Base-by-base conservation (phyloP, 2,113 vertebrate species). In the Brevimyrus niger region DNA sequence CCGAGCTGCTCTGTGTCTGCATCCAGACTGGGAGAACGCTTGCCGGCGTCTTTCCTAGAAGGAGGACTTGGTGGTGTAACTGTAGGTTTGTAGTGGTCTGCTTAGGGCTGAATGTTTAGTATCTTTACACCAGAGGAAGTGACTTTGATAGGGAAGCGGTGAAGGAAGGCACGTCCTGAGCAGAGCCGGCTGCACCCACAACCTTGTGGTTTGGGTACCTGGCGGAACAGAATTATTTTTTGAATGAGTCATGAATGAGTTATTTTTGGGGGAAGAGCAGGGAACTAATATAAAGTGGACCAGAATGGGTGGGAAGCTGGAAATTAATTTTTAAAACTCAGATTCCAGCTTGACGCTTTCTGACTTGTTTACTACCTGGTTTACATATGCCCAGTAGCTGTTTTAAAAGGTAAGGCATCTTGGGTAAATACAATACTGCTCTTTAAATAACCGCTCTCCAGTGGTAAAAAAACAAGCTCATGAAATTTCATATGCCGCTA, bases 401-500 rank as follows among this genome's bases (percentile, higher is more conserved):
- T 53, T 87, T 87, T 55, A 87, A 87, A 87, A 31, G 27, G 85
- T 87, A 55, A 53, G 47, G 85, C 47, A 35, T 84, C 82, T 53
- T 6, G n/a, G 47, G 50, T 87, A 87, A 87, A 87, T 87, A 87
- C 85, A 87, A 55, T 87, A 87, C 85, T 31, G 50, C 50, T 55
- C 85, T 87, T 51, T 53, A 87, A 87, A 87, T 87, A 87, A 87
- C 85, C 8, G 48, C 55, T 35, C 47, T 87, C 48, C 50, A 51
- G 44, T 35, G 50, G n/a, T 87, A 87, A 35, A 69, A 69, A 87
- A 53, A 53, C 85, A 53, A 87, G 85, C 27, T 87, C 48, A 31
- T 51, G 85, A 87, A 87, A 87, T 53, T 87, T 87, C 85, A 87
- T 87, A 87, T 87, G 85, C 9, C 50, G 47, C 85, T 87, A 38